These are phyloP conservation scores for Papilio polytes DNA, from an alignment of 1,140 invertebrate genomes.

Conservation along the genomic window DNA sequence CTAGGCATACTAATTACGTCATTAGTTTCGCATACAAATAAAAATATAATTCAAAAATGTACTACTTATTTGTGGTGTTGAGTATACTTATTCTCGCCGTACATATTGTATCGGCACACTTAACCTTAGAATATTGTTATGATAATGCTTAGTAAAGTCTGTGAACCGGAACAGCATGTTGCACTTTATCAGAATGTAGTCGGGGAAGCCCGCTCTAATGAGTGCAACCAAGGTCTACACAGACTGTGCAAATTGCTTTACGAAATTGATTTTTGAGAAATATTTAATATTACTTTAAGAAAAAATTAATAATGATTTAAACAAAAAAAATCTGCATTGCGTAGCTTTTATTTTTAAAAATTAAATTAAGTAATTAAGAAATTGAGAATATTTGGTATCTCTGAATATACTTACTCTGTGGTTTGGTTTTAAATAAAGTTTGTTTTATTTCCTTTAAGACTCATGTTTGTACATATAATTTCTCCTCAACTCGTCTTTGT, in stretches of 20 bases:
- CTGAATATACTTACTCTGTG: background rate
- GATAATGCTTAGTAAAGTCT: background rate
- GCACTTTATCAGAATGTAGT: background rate
- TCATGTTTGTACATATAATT: background rate
- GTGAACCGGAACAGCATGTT: background rate
- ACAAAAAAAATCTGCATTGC: too few species aligned
- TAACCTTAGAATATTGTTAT: background rate
- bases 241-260: background rate
- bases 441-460: background rate
- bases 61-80: too few species aligned
- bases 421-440: too few species aligned
- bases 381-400: too few species aligned
- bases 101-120: background rate
- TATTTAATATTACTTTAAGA: background rate
- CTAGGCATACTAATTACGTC: too few species aligned
- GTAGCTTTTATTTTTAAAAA: too few species aligned
- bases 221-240: background rate
- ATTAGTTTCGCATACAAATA: too few species aligned
- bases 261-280: background rate
- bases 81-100: background rate
- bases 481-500: background rate
- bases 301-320: background rate
- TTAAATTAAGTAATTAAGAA: too few species aligned
- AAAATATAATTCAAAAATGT: too few species aligned
- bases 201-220: constrained; percentile 5